Evolutionary conservation across 2,113 vertebrate species (phyloP).

Genomic region (Phrynocephalus versicolor): DNA sequence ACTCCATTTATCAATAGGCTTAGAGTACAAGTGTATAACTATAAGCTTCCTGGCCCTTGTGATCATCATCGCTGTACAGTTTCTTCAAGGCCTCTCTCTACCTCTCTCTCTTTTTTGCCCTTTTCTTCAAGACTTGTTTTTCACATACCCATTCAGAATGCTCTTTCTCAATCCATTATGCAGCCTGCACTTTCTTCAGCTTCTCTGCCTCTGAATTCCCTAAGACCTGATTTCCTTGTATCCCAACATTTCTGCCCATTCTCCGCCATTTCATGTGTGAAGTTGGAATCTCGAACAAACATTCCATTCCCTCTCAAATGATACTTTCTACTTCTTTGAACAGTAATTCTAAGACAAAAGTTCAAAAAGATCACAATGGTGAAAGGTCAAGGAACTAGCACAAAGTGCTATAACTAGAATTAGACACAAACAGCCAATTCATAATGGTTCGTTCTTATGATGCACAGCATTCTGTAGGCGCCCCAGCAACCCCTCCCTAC

Average conservation of each 20-base stretch:
- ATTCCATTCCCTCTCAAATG: background rate
- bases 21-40: background rate
- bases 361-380: too few species aligned
- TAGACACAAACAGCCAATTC: too few species aligned
- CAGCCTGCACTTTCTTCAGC: background rate
- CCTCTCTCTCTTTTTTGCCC: background rate
- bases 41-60: background rate
- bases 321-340: background rate
- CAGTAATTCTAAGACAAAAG: background rate
- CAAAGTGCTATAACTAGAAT: background rate
- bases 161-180: background rate
- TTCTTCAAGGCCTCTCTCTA: background rate
- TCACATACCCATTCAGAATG: background rate
- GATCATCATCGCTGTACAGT: background rate
- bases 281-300: background rate
- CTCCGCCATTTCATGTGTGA: background rate
- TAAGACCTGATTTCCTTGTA: background rate
- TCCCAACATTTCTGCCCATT: background rate
- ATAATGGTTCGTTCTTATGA: background rate
- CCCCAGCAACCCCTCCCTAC: too few species aligned
- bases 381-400: background rate
- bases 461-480: too few species aligned
- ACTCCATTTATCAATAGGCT: background rate
- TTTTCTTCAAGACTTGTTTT: background rate
- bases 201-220: background rate